phyloP scores from a whole-genome alignment of 2,888 invertebrate genomes.

The Romanomermis culicivorax region DNA sequence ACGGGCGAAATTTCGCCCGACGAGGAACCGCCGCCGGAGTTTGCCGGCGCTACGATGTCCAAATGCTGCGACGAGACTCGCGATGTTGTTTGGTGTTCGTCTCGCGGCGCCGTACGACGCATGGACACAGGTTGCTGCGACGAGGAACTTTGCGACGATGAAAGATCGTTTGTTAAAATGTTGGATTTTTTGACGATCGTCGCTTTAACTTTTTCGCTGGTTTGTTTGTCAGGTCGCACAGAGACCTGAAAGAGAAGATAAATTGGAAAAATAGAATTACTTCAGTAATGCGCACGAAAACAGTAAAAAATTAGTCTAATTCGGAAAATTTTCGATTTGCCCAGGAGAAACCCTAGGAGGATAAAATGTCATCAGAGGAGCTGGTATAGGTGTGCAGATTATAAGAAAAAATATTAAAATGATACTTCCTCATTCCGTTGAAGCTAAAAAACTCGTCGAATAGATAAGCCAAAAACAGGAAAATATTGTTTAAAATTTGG shows the following conservation, averaged over 20 bases:
- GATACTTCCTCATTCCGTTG: no score
- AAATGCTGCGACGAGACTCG: neutral
- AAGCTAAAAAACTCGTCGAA: no score
- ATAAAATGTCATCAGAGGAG: no score
- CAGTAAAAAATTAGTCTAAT: neutral
- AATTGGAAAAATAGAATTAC: no score
- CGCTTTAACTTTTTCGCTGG: constrained; percentile 21
- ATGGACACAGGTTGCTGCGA: neutral
- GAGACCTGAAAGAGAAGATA: constrained; percentile 40
- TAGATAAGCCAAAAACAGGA: no score
- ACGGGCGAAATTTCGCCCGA: neutral
- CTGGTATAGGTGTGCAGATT: no score
- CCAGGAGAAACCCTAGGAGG: no score
- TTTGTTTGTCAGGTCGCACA: constrained; percentile 40
- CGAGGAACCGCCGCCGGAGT: neutral
- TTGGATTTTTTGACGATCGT: constrained; percentile 29
- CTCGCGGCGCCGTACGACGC: neutral
- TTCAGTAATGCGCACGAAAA: constrained; percentile 7
- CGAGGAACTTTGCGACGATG: constrained; percentile 13
- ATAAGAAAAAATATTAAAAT: no score
- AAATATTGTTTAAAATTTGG: no score
- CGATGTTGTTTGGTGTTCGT: neutral
- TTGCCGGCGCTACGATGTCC: no score
- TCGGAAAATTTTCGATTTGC: no score
- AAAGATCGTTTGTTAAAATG: constrained; percentile 29